These are phyloP conservation scores for Otus scops DNA, from an alignment of 2,797 vertebrate species.

Conservation along the genomic window DNA sequence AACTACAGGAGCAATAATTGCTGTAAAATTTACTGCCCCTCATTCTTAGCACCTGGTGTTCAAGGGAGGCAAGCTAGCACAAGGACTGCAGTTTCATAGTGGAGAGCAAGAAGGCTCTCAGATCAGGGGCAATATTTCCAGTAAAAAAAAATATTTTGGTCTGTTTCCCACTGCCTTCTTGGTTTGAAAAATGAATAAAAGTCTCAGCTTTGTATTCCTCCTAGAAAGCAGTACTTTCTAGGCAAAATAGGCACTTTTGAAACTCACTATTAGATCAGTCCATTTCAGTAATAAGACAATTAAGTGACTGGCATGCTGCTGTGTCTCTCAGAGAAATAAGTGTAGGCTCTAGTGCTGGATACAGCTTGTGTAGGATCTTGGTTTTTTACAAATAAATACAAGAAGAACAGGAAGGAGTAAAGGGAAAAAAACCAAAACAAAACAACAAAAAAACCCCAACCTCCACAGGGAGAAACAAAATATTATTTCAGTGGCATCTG, in stretches of 20 bases:
- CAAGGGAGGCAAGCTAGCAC: background rate
- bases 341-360: background rate
- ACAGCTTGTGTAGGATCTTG: background rate
- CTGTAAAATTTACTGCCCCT: background rate
- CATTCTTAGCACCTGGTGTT: background rate
- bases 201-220: background rate
- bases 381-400: slow-evolving; percentile 27
- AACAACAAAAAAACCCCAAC: background rate
- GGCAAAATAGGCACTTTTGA: background rate
- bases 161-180: background rate
- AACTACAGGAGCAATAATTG: background rate
- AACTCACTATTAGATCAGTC: background rate
- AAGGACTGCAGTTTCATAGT: background rate
- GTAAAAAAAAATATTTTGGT: background rate
- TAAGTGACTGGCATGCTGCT: background rate
- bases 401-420: background rate
- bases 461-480: background rate
- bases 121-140: background rate
- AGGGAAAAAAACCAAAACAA: background rate
- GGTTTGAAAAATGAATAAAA: background rate
- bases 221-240: background rate
- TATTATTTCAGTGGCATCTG: background rate
- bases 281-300: background rate
- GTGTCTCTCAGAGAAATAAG: background rate
- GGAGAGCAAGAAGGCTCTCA: background rate